These are phyloP conservation scores for Ennomos erosarius DNA, from an alignment of 2,888 invertebrate species.

Conservation along the genomic window DNA sequence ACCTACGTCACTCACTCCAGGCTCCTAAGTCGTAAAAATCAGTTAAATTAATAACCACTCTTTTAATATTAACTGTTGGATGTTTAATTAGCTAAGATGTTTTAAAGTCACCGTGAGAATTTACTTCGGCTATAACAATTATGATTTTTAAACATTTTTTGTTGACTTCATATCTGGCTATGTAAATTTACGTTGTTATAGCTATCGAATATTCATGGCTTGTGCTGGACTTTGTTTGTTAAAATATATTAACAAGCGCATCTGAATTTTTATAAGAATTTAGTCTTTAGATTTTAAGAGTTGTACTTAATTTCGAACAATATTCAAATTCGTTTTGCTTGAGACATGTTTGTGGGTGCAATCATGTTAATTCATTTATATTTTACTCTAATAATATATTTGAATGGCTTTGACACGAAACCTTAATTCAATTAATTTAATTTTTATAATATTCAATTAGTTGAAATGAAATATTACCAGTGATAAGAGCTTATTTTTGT, in stretches of 20 bases:
- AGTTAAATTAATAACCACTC: conserved; percentile 57
- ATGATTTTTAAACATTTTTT: conserved; percentile 47
- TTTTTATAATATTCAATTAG: no score
- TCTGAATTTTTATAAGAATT: conserved; percentile 7
- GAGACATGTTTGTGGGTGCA: neutral
- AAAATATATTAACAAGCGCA: conserved; percentile 2
- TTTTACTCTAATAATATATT: no score
- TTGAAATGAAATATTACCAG: no score
- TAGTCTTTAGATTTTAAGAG: conserved; percentile 7
- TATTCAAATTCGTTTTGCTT: neutral
- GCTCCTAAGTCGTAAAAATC: conserved; percentile 47
- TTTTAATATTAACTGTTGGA: conserved; percentile 50
- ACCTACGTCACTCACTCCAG: conserved; percentile 25
- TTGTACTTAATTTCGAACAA: conserved; percentile 1
- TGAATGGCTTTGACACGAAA: no score
- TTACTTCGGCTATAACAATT: conserved; percentile 60
- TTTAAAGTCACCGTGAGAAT: conserved; percentile 62
- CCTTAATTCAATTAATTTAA: no score
- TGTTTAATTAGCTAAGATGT: conserved; percentile 60
- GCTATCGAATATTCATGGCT: conserved; percentile 11
- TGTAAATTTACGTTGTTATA: conserved; percentile 47
- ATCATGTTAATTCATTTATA: no score
- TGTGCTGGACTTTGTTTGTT: conserved; percentile 9
- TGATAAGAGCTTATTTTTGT: no score
- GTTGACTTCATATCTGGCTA: conserved; percentile 32